Evolutionary conservation across 2,888 invertebrate species (phyloP).

Genomic region (Acrobasis suavella): DNA sequence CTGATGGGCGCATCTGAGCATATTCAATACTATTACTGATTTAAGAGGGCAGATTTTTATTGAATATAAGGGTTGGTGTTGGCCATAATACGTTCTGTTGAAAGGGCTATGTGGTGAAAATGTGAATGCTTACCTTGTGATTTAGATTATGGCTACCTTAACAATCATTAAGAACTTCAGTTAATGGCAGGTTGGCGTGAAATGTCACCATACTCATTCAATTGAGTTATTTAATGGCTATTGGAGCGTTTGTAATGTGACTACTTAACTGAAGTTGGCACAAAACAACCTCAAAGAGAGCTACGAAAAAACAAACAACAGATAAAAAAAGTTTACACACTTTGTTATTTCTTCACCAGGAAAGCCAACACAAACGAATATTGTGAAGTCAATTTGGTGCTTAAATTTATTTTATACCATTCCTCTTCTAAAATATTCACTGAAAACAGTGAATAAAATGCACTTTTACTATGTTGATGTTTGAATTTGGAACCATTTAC

Average conservation of each 20-base stretch:
- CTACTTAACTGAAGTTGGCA: neutral
- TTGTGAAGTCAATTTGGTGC: conserved; percentile 1
- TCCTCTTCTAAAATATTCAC: too few relatives aligned
- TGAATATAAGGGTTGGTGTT: too few relatives aligned
- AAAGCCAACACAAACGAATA: neutral
- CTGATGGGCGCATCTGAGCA: too few relatives aligned
- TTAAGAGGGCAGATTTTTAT: too few relatives aligned
- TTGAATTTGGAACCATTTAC: too few relatives aligned
- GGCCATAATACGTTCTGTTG: too few relatives aligned
- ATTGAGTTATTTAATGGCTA: conserved; percentile 7
- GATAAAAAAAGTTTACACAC: neutral
- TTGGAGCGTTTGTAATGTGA: neutral
- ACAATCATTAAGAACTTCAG: neutral
- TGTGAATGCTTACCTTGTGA: conserved; percentile 7
- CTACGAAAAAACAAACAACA: neutral
- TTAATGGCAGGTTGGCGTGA: conserved; percentile 9
- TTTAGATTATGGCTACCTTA: conserved; percentile 6
- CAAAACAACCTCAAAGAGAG: neutral
- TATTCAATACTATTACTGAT: too few relatives aligned
- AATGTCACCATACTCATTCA: conserved; percentile 13
- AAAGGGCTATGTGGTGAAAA: conserved; percentile 5
- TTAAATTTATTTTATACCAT: conserved; percentile 3
- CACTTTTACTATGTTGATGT: too few relatives aligned
- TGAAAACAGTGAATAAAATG: too few relatives aligned
- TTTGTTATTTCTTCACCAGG: neutral